Percentiles rank a stretch among this genome's conserved stretches.
Evolutionary conservation across 2,113 vertebrate genomes (phyloP).

Genomic region (Urocynchramus pylzowi): DNA sequence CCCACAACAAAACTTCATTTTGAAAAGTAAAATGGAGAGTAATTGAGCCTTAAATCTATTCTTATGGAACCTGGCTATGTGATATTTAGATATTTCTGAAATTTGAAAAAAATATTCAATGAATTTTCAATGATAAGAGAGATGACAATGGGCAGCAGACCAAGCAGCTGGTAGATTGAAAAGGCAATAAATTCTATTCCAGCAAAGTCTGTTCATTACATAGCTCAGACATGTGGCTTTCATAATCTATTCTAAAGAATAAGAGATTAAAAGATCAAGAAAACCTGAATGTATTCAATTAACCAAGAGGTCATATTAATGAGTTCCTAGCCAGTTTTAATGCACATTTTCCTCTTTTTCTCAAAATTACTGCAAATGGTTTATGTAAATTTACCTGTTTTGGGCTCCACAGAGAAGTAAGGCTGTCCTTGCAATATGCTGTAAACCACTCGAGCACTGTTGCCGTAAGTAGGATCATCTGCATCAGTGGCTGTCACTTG

Average conservation of each 20-base stretch:
- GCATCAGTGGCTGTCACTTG: constrained; percentile 96
- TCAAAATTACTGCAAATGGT: background rate
- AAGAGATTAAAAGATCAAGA: background rate
- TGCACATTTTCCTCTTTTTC: background rate
- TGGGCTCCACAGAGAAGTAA: constrained; percentile 96
- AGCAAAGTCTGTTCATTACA: background rate
- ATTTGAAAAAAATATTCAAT: background rate
- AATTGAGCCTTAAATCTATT: background rate
- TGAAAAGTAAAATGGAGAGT: background rate
- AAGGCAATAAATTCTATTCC: background rate
- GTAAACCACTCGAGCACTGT: constrained; percentile 94
- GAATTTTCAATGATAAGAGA: background rate
- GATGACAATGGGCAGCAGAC: background rate
- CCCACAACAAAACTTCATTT: background rate
- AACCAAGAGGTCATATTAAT: background rate
- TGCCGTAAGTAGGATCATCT: constrained; percentile 95
- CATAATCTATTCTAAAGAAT: background rate
- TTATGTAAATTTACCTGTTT: constrained; percentile 82
- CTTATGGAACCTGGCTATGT: background rate
- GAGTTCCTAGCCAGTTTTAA: background rate
- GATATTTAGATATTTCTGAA: background rate
- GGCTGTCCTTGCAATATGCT: constrained; percentile 96
- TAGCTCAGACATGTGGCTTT: background rate
- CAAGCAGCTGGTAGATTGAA: background rate
- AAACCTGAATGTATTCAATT: background rate